These are phyloP conservation scores for Pyrgilauda ruficollis DNA, from an alignment of 2,113 vertebrate species.

Conservation along the genomic window DNA sequence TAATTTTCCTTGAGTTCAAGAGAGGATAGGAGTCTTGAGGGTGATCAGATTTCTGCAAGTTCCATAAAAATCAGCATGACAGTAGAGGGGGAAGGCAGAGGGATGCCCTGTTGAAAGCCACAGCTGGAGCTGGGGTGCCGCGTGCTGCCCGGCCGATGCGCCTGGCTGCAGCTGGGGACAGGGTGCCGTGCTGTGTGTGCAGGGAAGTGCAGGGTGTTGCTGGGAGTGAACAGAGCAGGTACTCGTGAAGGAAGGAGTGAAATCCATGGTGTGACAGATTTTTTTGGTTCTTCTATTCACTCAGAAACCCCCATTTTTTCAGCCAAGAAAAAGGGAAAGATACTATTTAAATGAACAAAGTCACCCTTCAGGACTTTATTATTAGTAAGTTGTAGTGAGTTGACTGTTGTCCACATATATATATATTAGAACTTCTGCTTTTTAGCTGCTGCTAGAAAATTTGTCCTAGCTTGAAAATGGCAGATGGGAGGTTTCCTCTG, in stretches of 20 bases:
- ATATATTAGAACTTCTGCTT: not conserved
- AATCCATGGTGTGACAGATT: not conserved
- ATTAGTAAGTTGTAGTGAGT: not conserved
- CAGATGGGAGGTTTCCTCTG: not conserved
- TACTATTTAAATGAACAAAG: not conserved
- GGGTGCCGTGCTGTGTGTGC: rapidly evolving
- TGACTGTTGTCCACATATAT: not conserved
- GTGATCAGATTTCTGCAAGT: not conserved
- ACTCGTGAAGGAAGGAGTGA: not conserved
- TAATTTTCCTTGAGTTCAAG: conserved; percentile 1
- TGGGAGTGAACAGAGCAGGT: not conserved
- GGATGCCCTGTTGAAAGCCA: not conserved
- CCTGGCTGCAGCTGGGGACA: not conserved
- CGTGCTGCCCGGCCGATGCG: rapidly evolving
- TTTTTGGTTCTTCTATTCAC: not conserved
- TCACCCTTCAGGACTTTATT: not conserved
- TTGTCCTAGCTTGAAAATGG: not conserved
- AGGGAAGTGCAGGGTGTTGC: not conserved
- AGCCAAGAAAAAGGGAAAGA: not conserved
- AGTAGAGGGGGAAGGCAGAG: not conserved
- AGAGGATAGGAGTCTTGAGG: conserved; percentile 12
- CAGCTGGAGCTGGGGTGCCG: not conserved
- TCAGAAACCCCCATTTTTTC: not conserved
- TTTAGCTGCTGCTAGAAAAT: not conserved
- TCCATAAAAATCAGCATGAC: not conserved